Conservation (phyloP, 2,797 vertebrate genomes). For the Bryconaethiops microstoma region DNA sequence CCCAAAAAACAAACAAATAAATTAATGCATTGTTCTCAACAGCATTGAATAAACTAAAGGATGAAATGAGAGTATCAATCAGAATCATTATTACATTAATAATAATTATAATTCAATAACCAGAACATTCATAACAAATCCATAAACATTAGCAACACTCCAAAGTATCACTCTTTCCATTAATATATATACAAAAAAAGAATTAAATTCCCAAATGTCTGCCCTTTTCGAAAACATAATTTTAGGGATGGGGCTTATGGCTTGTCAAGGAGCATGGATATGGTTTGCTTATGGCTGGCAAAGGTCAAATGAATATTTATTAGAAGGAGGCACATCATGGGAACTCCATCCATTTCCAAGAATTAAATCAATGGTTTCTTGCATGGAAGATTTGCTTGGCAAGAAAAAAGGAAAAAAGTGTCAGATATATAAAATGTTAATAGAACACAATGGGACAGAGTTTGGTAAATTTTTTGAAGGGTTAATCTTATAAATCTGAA, state of each 20-base stretch:
- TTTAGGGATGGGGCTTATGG: conserved; percentile 75
- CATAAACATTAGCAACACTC: conserved; percentile 83
- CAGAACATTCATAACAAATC: conserved; percentile 86
- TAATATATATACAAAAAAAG: conserved; percentile 79
- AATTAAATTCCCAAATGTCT: conserved; percentile 71
- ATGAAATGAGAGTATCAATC: conserved; percentile 79
- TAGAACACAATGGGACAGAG: conserved; percentile 71
- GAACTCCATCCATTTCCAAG: conserved; percentile 75
- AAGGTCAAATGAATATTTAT: conserved; percentile 71
- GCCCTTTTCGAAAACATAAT: conserved; percentile 77
- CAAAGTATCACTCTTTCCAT: conserved; percentile 83
- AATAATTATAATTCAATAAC: conserved; percentile 81
- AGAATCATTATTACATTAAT: conserved; percentile 76
- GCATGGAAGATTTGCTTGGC: conserved; percentile 66
- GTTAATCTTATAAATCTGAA: conserved; percentile 63
- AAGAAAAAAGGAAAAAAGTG: conserved; percentile 53
- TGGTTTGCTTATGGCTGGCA: conserved; percentile 70
- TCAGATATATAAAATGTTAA: conserved; percentile 61
- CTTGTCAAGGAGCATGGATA: conserved; percentile 80
- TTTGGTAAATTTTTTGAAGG: conserved; percentile 73
- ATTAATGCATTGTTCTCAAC: conserved; percentile 76
- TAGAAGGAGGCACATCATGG: conserved; percentile 75
- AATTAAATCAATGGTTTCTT: conserved; percentile 74
- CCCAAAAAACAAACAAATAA: conserved; percentile 53
- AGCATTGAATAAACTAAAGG: conserved; percentile 76